phyloP scores from a whole-genome alignment of 2,113 vertebrate genomes.

The Cyanocitta stelleri region DNA sequence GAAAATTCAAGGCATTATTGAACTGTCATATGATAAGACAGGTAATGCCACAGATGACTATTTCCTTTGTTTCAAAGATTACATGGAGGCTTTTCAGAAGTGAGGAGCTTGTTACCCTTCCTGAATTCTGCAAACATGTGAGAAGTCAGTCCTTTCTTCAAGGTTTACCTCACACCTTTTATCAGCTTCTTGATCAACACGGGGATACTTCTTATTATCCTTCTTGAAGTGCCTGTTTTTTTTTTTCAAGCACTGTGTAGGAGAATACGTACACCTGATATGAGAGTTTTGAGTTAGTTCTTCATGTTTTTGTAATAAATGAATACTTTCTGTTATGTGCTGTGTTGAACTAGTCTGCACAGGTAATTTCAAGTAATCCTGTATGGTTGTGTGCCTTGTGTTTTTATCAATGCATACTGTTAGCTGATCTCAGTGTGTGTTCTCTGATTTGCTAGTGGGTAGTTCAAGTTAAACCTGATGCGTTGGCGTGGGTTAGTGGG shows the following conservation, averaged over 20 bases:
- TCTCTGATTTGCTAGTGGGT: neutral
- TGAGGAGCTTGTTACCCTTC: neutral
- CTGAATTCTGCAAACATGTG: neutral
- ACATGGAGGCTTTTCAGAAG: neutral
- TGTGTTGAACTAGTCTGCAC: neutral
- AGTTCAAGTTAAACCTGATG: neutral
- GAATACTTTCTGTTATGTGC: neutral
- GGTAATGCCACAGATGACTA: neutral
- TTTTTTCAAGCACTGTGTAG: neutral
- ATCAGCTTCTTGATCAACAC: neutral
- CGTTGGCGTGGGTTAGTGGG: accelerated
- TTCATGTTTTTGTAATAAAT: neutral
- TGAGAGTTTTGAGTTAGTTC: neutral
- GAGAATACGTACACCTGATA: neutral
- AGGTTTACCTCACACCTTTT: neutral
- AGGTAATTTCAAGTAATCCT: neutral
- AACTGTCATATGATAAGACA: neutral
- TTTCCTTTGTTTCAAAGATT: neutral
- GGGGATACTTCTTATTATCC: neutral
- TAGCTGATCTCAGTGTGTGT: neutral
- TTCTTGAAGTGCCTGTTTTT: neutral
- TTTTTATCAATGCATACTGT: neutral
- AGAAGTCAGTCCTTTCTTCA: neutral
- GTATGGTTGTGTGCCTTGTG: neutral
- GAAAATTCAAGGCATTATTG: neutral